A percentile compares a stretch with the other conserved stretches of the same genome.
Evolutionary conservation across 92 coral and sea anemone genomes (phyloP).

Genomic region (Plumapathes pennacea): DNA sequence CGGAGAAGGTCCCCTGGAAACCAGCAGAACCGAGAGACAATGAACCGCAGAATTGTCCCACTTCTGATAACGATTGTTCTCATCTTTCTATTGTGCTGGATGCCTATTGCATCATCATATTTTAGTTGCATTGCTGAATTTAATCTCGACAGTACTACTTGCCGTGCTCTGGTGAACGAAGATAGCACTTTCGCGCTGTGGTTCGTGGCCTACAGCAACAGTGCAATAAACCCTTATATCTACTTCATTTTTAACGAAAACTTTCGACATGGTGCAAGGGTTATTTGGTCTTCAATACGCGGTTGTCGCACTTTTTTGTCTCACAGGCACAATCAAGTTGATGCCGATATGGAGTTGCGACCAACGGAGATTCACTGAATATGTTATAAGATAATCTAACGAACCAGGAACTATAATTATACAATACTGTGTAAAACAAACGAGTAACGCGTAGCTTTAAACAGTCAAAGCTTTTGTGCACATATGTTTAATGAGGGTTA

Average conservation of each 20-base stretch:
- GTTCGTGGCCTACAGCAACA: constrained; percentile 39
- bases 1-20: constrained; percentile 31
- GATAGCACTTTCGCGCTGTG: constrained; percentile 13
- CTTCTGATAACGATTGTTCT: constrained; percentile 24
- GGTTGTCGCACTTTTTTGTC: constrained; percentile 4
- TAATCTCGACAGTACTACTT: constrained; percentile 1
- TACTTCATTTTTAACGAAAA: constrained; percentile 33
- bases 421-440: too few species aligned
- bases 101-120: constrained; percentile 14
- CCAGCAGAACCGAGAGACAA: constrained; percentile 30
- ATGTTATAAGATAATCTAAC: too few species aligned
- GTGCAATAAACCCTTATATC: constrained; percentile 34
- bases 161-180: constrained; percentile 9
- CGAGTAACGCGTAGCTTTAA: too few species aligned
- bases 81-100: constrained; percentile 29
- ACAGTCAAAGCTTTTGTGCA: too few species aligned
- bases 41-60: constrained; percentile 32
- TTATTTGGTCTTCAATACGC: constrained; percentile 10
- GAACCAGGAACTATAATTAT: too few species aligned
- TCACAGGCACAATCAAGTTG: constrained; percentile 14
- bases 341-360: too few species aligned
- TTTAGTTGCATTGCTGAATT: constrained; percentile 18
- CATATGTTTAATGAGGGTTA: too few species aligned
- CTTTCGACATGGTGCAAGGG: constrained; percentile 29
- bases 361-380: too few species aligned